Conservation (phyloP, 2,113 vertebrate genomes). For the Phycodurus eques region DNA sequence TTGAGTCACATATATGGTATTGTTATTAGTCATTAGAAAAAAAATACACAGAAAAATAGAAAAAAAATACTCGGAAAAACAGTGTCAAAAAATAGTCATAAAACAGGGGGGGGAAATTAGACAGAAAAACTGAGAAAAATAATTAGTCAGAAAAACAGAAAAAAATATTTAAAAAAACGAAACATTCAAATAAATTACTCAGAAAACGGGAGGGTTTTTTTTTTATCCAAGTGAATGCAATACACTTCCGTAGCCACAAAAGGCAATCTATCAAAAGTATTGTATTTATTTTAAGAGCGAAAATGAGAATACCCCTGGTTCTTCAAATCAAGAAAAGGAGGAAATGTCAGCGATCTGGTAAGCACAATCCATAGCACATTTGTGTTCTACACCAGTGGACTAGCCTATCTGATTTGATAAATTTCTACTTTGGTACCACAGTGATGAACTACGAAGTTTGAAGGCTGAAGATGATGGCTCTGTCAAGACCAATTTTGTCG, state of each 20-base stretch:
- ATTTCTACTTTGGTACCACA: slow-evolving; percentile 15
- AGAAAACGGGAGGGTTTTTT: no score
- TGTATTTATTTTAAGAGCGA: slow-evolving; percentile 37
- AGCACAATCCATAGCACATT: slow-evolving; percentile 12
- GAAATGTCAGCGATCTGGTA: slow-evolving; percentile 31
- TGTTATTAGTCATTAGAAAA: no score
- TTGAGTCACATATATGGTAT: no score
- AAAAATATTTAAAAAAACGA: no score
- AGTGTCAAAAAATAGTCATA: no score
- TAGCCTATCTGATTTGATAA: neutral
- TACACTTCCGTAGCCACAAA: neutral
- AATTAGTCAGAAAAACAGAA: no score
- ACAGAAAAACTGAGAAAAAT: no score
- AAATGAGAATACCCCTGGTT: slow-evolving; percentile 7
- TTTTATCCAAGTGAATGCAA: no score
- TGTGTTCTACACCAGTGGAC: neutral
- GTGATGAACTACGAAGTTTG: slow-evolving; percentile 15
- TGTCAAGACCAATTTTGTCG: slow-evolving; percentile 48
- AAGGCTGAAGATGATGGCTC: slow-evolving; percentile 10
- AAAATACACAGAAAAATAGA: no score
- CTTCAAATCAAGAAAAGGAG: slow-evolving; percentile 1
- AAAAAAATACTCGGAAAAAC: no score
- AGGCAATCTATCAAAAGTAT: neutral
- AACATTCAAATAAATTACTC: no score
- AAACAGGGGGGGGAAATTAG: no score